Evolutionary conservation across 2,797 vertebrate genomes (phyloP).

Genomic region (Enteromius paludinosus): DNA sequence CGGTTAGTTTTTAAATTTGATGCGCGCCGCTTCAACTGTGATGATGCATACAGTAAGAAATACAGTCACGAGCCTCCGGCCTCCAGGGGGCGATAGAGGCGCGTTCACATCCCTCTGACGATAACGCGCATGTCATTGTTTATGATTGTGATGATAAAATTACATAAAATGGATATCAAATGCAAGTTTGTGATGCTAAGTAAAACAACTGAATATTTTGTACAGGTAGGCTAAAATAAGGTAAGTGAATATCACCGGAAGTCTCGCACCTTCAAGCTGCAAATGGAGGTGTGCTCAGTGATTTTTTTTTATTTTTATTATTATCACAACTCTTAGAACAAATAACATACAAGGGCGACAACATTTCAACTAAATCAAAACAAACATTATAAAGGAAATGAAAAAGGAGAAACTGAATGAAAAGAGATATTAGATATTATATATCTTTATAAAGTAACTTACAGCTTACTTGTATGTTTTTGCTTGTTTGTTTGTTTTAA

Average conservation of each 20-base stretch:
- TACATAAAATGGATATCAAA: not conserved
- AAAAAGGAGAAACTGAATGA: too few species aligned
- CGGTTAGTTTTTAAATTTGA: not conserved
- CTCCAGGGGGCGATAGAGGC: not conserved
- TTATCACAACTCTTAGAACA: too few species aligned
- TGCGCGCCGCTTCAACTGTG: not conserved
- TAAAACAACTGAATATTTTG: not conserved
- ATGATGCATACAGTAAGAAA: too few species aligned
- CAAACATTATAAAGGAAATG: too few species aligned
- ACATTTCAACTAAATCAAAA: too few species aligned
- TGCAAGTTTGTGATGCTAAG: not conserved
- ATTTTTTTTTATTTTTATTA: too few species aligned
- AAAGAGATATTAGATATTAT: too few species aligned
- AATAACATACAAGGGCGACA: too few species aligned
- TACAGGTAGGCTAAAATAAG: not conserved
- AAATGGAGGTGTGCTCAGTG: too few species aligned
- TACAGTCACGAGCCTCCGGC: not conserved
- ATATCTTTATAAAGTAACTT: too few species aligned
- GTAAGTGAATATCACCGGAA: not conserved
- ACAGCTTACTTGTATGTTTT: too few species aligned
- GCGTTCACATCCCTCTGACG: not conserved
- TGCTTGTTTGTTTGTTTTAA: too few species aligned
- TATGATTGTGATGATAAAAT: not conserved
- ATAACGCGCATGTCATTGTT: not conserved
- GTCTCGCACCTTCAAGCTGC: not conserved